Percentiles rank a stretch among this genome's conserved stretches.
Evolutionary conservation across 2,113 vertebrate genomes (phyloP).

Genomic region (Amazona vittata): DNA sequence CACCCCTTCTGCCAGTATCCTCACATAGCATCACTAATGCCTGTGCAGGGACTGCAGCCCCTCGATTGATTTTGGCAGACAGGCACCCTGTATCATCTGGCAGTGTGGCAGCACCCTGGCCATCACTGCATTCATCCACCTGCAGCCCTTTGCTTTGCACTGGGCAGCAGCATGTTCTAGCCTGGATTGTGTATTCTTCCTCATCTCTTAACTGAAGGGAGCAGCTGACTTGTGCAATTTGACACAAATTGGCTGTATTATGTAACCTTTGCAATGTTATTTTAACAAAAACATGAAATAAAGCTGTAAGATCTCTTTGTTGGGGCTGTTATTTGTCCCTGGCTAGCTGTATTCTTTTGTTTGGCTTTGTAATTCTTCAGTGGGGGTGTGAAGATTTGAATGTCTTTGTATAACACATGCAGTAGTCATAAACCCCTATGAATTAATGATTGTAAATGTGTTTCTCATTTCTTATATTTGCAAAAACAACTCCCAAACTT

Average conservation of each 20-base stretch:
- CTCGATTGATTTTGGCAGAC: accelerated
- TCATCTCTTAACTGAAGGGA: background rate
- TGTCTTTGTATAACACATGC: background rate
- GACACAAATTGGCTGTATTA: background rate
- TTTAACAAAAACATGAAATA: background rate
- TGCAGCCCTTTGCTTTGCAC: background rate
- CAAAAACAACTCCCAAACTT: background rate
- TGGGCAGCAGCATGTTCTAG: background rate
- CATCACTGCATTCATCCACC: accelerated
- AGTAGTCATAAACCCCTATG: background rate
- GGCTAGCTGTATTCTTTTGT: background rate
- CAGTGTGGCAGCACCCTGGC: background rate
- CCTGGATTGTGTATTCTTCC: background rate
- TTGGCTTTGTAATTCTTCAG: background rate
- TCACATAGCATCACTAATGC: no score
- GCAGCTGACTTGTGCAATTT: background rate
- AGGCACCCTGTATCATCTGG: background rate
- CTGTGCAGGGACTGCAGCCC: background rate
- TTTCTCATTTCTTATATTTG: background rate
- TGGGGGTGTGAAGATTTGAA: no score
- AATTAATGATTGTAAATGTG: background rate
- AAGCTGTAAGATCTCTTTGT: background rate
- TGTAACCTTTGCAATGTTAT: background rate
- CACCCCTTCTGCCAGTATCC: background rate
- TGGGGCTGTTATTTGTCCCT: background rate